These are phyloP conservation scores for Excalfactoria chinensis DNA, from an alignment of 2,113 vertebrate genomes.

Conservation along the genomic window DNA sequence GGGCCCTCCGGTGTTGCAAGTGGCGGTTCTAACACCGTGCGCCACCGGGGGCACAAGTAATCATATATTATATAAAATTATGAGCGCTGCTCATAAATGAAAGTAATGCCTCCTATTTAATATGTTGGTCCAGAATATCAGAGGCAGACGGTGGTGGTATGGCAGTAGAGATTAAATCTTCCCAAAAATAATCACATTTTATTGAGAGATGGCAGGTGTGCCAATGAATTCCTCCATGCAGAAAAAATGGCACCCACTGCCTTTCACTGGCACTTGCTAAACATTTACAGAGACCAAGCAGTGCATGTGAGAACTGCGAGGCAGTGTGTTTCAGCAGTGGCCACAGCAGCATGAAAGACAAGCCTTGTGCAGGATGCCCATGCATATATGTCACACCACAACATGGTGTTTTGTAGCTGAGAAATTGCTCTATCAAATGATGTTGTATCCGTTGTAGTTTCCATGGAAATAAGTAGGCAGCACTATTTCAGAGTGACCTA, in stretches of 20 bases:
- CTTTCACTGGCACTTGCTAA: neutral
- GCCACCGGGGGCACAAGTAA: no score
- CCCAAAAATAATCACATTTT: no score
- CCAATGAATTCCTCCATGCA: neutral
- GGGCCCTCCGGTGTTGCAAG: no score
- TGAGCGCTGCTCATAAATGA: neutral
- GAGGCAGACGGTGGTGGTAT: neutral
- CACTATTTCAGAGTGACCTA: no score
- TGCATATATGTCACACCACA: neutral
- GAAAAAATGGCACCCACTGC: neutral
- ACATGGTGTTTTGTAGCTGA: neutral
- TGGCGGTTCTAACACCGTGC: no score
- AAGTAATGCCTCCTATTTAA: neutral
- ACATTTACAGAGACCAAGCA: neutral
- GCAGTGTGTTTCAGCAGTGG: neutral
- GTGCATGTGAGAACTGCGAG: neutral
- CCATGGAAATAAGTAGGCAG: no score
- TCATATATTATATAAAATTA: neutral
- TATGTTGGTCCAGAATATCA: neutral
- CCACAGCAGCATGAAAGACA: neutral
- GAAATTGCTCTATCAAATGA: neutral
- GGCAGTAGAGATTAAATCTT: neutral
- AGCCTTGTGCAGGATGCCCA: neutral
- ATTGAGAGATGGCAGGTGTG: no score
- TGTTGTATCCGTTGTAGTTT: no score